phyloP scores from a whole-genome alignment of 1,140 invertebrate species.

The Cotesia chilonis region DNA sequence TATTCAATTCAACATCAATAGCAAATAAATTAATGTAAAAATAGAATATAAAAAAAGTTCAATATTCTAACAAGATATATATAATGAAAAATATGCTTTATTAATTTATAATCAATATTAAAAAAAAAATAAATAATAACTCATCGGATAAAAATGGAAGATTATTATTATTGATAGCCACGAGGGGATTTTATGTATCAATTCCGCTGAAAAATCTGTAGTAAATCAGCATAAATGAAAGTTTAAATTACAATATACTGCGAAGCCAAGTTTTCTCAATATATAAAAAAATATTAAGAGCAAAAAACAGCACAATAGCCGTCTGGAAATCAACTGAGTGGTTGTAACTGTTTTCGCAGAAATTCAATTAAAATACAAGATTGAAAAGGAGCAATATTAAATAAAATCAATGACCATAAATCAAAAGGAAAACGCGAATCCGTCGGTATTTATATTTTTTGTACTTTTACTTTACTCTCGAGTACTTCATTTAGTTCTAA shows the following conservation, averaged over 20 bases:
- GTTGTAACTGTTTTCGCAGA: not conserved
- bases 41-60: too few species aligned
- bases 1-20: too few species aligned
- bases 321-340: not conserved
- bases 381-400: conserved; percentile 8
- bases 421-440: conserved; percentile 10
- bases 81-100: too few species aligned
- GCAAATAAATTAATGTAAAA: too few species aligned
- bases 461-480: not conserved
- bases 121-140: too few species aligned
- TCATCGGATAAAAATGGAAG: not conserved
- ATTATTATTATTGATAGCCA: not conserved
- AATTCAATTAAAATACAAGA: conserved; percentile 40
- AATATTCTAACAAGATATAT: too few species aligned
- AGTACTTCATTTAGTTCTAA: conserved; percentile 8
- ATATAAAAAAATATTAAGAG: conserved; percentile 5
- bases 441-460: not conserved
- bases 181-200: too few species aligned
- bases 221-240: not conserved
- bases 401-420: conserved; percentile 37
- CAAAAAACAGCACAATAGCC: not conserved
- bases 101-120: not conserved
- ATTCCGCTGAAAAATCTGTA: too few species aligned
- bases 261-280: not conserved
- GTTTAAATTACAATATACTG: not conserved